Evolutionary conservation across 1,140 invertebrate genomes (phyloP), one percentile per base, ranked within the genome.

Genomic region (Whitmania pigra): DNA sequence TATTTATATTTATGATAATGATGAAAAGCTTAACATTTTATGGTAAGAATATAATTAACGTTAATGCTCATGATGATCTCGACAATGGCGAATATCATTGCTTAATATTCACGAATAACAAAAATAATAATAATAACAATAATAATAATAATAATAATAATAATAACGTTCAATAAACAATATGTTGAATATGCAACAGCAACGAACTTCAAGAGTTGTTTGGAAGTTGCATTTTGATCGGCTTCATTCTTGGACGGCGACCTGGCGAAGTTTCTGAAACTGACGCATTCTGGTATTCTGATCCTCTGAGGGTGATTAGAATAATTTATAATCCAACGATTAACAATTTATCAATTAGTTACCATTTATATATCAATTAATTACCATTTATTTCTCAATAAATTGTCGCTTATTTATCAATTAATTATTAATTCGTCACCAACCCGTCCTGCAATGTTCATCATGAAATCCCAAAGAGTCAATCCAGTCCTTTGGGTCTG

Each of bases 181-280:
- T 3, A 57, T 31, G 57, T 13, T 63, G 9, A 63, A 22, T 31
- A 63, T 63, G 2, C 22, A 25, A 63, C 7, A 11, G 57, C 5
- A 13, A 22, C 57, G 22, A 18, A 63, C 22, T 11, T 63, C 13
- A 49, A 49, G 43, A 49, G 43, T 49, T 49, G 43, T 13, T 17
- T 49, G 18, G 22, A 13, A 20, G 40, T 25, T n/a, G 69, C 53
- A 7, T 25, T 53, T 0, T 36, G n/a, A 15, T 25, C 67, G 7
- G 17, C 29, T 2, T 70, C 53, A 13, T 53, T 70, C 25, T 49
- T 54, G 2, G 69, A 3, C 0, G 69, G 53, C 15, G 69, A 70
- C 69, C 27, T 70, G 31, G 49, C 43, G n/a, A 53, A 25, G 49
- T 70, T 70, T 54, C 69, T 70, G 49, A 70, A 70, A 49, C 69